A percentile compares a stretch with the other conserved stretches of the same genome.
phyloP scores from a whole-genome alignment of 2,113 vertebrate genomes.

The Corydoras maculifer region DNA sequence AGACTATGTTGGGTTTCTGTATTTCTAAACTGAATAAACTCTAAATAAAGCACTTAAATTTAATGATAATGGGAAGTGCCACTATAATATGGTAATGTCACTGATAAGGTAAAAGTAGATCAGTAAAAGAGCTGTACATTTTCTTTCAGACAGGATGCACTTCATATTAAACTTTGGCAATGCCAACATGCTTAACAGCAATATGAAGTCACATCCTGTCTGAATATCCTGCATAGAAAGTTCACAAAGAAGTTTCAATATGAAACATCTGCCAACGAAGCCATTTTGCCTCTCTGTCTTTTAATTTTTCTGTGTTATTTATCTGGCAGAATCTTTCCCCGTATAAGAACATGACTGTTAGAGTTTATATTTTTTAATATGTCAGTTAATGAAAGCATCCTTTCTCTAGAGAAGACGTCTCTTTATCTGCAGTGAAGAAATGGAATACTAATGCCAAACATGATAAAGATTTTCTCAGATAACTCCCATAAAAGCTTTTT shows the following conservation, averaged over 20 bases:
- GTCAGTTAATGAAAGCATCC: neutral
- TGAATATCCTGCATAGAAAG: conserved; percentile 38
- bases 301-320: neutral
- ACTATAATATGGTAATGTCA: too few relatives aligned
- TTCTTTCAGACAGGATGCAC: neutral
- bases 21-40: too few relatives aligned
- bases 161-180: neutral
- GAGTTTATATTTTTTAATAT: neutral
- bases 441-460: neutral
- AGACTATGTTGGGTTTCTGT: too few relatives aligned
- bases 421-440: neutral
- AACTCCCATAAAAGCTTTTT: neutral
- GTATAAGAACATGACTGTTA: neutral
- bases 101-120: too few relatives aligned
- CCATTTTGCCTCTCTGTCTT: neutral
- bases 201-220: conserved; percentile 33
- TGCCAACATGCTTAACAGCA: conserved; percentile 7
- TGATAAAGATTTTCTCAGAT: neutral
- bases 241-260: neutral
- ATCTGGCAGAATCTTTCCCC: neutral
- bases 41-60: too few relatives aligned
- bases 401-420: conserved; percentile 4
- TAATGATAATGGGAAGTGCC: too few relatives aligned
- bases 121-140: too few relatives aligned
- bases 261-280: conserved; percentile 8